A percentile compares a stretch with the other conserved stretches of the same genome.
Evolutionary conservation across 2,113 vertebrate genomes (phyloP).

Genomic region (Dicentrarchus labrax): DNA sequence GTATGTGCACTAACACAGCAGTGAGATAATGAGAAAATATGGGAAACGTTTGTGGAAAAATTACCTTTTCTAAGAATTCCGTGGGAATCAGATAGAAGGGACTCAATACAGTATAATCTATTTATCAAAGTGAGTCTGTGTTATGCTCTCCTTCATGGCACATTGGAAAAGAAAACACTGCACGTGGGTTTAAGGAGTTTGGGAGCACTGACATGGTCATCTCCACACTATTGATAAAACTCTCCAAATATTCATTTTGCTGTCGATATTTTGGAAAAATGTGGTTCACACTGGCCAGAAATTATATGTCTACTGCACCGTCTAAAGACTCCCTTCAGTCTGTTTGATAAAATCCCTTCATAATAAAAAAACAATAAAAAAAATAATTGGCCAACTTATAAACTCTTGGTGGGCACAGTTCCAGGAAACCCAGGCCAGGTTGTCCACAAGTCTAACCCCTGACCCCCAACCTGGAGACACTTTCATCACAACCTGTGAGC

Average conservation of each 20-base stretch:
- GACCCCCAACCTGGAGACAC: slow-evolving; percentile 42
- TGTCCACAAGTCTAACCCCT: slow-evolving; percentile 48
- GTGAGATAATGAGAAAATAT: slow-evolving; percentile 47
- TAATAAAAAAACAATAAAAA: slow-evolving; percentile 23
- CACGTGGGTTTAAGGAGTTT: not conserved
- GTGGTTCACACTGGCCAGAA: not conserved
- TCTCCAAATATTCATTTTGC: not conserved
- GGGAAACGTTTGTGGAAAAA: slow-evolving; percentile 51
- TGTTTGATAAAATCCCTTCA: slow-evolving; percentile 20
- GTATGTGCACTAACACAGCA: not conserved
- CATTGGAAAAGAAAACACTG: slow-evolving; percentile 31
- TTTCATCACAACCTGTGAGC: slow-evolving; percentile 45
- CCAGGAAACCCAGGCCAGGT: slow-evolving; percentile 38
- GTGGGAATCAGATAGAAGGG: slow-evolving; percentile 21
- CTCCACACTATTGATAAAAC: not conserved
- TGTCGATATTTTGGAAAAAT: not conserved
- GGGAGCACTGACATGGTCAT: slow-evolving; percentile 3
- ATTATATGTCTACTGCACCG: not conserved
- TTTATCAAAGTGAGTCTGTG: slow-evolving; percentile 5
- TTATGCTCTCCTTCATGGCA: slow-evolving; percentile 12
- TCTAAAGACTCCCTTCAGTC: not conserved
- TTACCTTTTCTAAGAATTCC: slow-evolving; percentile 44
- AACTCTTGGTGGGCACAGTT: slow-evolving; percentile 24
- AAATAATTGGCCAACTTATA: slow-evolving; percentile 28
- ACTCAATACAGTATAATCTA: not conserved